Evolutionary conservation across 2,888 invertebrate species (phyloP).

Genomic region (Oligia latruncula): DNA sequence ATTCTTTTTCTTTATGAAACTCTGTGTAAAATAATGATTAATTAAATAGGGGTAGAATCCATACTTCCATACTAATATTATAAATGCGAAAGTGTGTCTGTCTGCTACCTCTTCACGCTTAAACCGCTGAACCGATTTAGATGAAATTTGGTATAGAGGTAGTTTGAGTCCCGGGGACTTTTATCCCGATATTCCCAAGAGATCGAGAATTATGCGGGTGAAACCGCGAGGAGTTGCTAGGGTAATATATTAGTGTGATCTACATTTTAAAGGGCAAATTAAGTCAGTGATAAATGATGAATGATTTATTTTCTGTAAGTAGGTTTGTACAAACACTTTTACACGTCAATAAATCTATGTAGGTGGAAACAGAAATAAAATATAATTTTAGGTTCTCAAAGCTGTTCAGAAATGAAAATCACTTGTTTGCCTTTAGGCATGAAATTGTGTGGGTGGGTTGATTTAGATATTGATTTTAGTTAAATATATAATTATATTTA

Average conservation of each 20-base stretch:
- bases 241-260: constrained; percentile 30
- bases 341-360: constrained; percentile 16
- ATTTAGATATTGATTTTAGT: not conserved
- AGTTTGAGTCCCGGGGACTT: too few species aligned
- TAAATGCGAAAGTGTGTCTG: too few species aligned
- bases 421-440: not conserved
- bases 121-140: too few species aligned
- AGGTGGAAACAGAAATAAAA: constrained; percentile 33
- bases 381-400: constrained; percentile 33
- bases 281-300: not conserved
- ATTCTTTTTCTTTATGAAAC: not conserved
- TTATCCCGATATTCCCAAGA: too few species aligned
- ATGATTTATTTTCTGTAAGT: too few species aligned
- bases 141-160: too few species aligned
- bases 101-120: too few species aligned
- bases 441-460: constrained; percentile 16
- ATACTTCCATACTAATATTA: not conserved
- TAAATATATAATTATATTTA: not conserved
- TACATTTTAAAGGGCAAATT: constrained; percentile 44
- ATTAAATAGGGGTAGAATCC: constrained; percentile 8
- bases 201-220: too few species aligned
- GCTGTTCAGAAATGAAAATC: constrained; percentile 2
- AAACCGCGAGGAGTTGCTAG: too few species aligned
- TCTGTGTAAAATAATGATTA: constrained; percentile 19
- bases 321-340: too few species aligned